Evolutionary conservation across 1,140 invertebrate genomes (phyloP), one percentile per base, ranked within the genome.

Genomic region (Aphaenogaster ashmeadi): DNA sequence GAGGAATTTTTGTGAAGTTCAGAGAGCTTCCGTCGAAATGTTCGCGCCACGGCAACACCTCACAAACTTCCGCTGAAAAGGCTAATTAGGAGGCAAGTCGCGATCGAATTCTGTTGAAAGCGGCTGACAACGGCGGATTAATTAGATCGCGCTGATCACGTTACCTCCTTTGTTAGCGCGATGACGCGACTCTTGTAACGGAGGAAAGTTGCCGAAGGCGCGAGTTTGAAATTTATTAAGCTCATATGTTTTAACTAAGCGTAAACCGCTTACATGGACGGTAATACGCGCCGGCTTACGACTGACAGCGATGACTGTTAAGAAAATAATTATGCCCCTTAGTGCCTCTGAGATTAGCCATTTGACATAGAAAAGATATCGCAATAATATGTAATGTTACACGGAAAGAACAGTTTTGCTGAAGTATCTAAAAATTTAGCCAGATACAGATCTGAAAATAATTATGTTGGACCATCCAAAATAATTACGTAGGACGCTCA

Each of bases 41-140:
- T 58, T 79, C 1, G 18, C 44, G 36, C 3, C 13, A 15, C 13
- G 50, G 11, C 15, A 71, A 81, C 50, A 86, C 15, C 64, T 69
- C 9, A 62, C 54, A 21, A 81, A 86, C 52, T 86, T 69, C 36
- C 38, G 52, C 13, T 67, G 78, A 86, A 86, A 80, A 58, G 77
- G 38, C 64, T 80, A 86, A 86, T 81, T 81, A 86, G 85, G 15
- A 58, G 38, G 33, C 77, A 47, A 38, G 77, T 83, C 78, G 62
- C 78, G 78, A 83, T 87, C 86, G 78, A 87, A 87, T 87, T 81
- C 79, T 83, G 64, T 83, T 72, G 47, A 62, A 81, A 83, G 78
- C 77, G 44, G 54, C 78, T 52, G 64, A 81, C 77, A 69, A 80
- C 77, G 36, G 13, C 56, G 85, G 54, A 87, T 87, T 87, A 87